Conservation (phyloP, 2,797 vertebrate genomes). For the Mus minutoides region DNA sequence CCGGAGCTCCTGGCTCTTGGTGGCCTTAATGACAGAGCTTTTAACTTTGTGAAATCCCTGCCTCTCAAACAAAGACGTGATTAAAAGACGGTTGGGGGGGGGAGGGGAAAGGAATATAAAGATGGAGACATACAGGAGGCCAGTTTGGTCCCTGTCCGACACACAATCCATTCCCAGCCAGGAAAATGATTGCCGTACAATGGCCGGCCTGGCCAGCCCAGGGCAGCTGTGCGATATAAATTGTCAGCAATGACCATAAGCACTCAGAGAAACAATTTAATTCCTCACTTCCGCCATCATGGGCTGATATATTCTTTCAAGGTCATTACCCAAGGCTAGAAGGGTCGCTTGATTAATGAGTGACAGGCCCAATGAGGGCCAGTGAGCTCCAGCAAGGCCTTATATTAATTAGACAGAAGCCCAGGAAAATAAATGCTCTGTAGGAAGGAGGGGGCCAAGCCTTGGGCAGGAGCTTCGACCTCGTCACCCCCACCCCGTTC, state of each 20-base stretch:
- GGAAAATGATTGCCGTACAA: constrained; percentile 87
- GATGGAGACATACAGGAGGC: constrained; percentile 68
- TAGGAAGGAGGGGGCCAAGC: constrained; percentile 79
- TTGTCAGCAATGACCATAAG: constrained; percentile 98
- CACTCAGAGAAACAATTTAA: constrained; percentile 99
- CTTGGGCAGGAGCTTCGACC: constrained; percentile 75
- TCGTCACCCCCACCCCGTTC: constrained; percentile 83
- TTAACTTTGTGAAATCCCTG: constrained; percentile 71
- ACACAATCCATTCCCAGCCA: constrained; percentile 80
- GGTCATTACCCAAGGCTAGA: constrained; percentile 99
- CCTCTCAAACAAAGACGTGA: constrained; percentile 80
- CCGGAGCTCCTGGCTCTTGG: neutral
- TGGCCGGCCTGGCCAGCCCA: constrained; percentile 86
- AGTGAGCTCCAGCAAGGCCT: constrained; percentile 93
- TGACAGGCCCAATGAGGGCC: constrained; percentile 96
- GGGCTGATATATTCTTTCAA: constrained; percentile 99
- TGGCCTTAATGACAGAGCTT: constrained; percentile 52
- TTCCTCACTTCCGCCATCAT: constrained; percentile 98
- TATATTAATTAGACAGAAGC: constrained; percentile 97
- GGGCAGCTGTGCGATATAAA: constrained; percentile 95
- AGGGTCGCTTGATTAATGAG: constrained; percentile 99
- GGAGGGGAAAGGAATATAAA: constrained; percentile 25
- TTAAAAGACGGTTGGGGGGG: constrained; percentile 64
- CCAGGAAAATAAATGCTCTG: constrained; percentile 92
- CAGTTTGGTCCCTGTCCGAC: constrained; percentile 73